A percentile compares a stretch with the other conserved stretches of the same genome.
Conservation (phyloP, 2,888 invertebrate genomes). For the Torymus texanus region DNA sequence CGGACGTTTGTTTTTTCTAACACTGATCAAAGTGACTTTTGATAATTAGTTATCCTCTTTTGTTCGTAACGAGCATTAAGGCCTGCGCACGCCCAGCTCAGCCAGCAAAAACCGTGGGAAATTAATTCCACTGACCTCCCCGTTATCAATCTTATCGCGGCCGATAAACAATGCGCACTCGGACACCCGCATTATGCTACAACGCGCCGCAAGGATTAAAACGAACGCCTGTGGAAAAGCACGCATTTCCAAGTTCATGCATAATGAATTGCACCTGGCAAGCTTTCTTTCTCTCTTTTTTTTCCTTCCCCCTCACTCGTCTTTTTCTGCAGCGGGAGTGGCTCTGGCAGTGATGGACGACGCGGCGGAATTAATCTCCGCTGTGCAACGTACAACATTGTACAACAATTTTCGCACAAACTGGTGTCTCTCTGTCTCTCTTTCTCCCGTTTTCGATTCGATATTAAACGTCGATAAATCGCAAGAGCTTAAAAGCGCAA, state of each 20-base stretch:
- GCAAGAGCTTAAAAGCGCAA: too few relatives aligned
- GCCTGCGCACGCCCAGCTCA: too few relatives aligned
- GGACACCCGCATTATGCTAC: background rate
- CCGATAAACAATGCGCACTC: conserved; percentile 6
- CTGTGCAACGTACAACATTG: background rate
- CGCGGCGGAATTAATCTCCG: conserved; percentile 62
- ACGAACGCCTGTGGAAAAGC: conserved; percentile 10
- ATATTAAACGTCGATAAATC: conserved; percentile 44
- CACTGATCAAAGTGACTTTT: too few relatives aligned
- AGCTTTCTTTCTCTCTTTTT: conserved; percentile 4
- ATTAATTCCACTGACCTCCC: background rate
- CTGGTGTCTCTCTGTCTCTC: too few relatives aligned
- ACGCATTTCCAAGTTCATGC: conserved; percentile 49
- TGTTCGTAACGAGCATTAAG: too few relatives aligned
- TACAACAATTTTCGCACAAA: conserved; percentile 9
- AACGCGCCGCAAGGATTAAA: background rate
- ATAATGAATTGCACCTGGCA: conserved; percentile 45
- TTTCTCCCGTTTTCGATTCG: background rate
- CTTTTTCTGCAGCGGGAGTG: conserved; percentile 55
- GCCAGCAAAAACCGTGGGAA: conserved; percentile 7
- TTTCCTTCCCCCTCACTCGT: background rate
- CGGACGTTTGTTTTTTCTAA: too few relatives aligned
- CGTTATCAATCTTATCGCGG: conserved; percentile 32
- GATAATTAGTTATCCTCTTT: too few relatives aligned
- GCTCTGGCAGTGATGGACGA: conserved; percentile 64